These are phyloP conservation scores for Notarius quadriscutis DNA, from an alignment of 2,113 vertebrate species.

Conservation along the genomic window DNA sequence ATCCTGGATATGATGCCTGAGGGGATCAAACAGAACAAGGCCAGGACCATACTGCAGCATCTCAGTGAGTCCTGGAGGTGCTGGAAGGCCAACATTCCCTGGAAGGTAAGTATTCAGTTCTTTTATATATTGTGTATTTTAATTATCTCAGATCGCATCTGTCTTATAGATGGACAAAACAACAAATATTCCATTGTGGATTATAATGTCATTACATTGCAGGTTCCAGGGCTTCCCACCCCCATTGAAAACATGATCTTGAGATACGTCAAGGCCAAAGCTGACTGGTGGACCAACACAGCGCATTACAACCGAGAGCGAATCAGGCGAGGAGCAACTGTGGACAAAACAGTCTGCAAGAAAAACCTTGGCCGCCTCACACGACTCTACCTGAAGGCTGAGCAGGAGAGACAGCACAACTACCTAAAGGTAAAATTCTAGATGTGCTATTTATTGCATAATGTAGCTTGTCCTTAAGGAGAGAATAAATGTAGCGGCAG, in stretches of 20 bases:
- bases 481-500: not conserved
- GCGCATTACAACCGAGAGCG: constrained; percentile 98
- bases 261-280: constrained; percentile 97
- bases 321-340: constrained; percentile 96
- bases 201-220: not conserved
- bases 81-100: constrained; percentile 99
- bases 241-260: constrained; percentile 99
- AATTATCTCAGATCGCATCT: too few relatives aligned
- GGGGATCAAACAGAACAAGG: constrained; percentile 99
- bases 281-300: constrained; percentile 99
- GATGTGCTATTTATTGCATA: not conserved
- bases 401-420: constrained; percentile 98
- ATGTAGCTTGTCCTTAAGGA: not conserved
- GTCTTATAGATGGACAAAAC: not conserved
- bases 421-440: constrained; percentile 86
- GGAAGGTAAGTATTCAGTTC: constrained; percentile 80
- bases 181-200: too few relatives aligned
- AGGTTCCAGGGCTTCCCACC: constrained; percentile 97
- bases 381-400: constrained; percentile 94
- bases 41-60: constrained; percentile 96
- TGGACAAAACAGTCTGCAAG: constrained; percentile 98
- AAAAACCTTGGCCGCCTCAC: constrained; percentile 97
- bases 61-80: constrained; percentile 98
- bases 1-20: constrained; percentile 99
- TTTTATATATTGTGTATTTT: not conserved